Percentiles rank a stretch among this genome's conserved stretches.
Conservation (phyloP, 2,113 vertebrate species). For the Trachemys scripta region DNA sequence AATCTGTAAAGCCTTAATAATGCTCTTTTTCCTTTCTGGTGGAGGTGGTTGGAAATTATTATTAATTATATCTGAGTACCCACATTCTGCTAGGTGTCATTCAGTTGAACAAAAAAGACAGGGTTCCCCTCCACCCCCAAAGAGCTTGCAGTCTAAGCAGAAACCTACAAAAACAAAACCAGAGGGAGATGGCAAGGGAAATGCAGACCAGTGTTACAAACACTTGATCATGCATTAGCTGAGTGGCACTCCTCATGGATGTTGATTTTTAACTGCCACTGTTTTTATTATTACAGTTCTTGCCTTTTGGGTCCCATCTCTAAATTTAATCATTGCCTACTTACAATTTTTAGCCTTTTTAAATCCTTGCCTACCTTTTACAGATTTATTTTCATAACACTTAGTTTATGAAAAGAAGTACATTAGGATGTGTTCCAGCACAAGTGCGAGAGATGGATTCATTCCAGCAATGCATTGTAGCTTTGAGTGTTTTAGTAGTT, state of each 20-base stretch:
- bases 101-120: neutral
- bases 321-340: neutral
- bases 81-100: neutral
- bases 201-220: neutral
- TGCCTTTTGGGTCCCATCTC: neutral
- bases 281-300: neutral
- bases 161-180: neutral
- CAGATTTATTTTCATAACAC: neutral
- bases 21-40: neutral
- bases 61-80: neutral
- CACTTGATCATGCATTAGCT: neutral
- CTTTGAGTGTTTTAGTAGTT: neutral
- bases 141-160: neutral
- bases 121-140: neutral
- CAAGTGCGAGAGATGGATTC: neutral
- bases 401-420: neutral
- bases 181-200: neutral
- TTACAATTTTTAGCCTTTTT: neutral
- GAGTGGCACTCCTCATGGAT: neutral
- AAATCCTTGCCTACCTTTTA: neutral
- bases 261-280: neutral
- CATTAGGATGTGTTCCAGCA: neutral
- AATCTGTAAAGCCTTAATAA: neutral
- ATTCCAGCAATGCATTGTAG: neutral
- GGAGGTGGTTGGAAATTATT: neutral